phyloP scores from a whole-genome alignment of 2,797 vertebrate species.

The Taeniopygia guttata region DNA sequence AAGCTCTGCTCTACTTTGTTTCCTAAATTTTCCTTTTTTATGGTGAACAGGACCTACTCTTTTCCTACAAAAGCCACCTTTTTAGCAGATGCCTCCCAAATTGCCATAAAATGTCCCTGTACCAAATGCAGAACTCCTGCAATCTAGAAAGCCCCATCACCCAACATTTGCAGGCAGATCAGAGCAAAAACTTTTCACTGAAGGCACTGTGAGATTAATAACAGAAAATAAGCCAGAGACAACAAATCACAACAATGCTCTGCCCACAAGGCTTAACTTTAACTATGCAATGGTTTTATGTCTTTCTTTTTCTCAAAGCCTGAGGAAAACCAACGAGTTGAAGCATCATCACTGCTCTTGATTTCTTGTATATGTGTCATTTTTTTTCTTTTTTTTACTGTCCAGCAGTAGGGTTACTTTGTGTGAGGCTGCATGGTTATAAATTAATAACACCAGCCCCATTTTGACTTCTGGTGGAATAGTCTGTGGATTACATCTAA shows the following conservation, averaged over 20 bases:
- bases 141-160: neutral
- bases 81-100: neutral
- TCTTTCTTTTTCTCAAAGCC: neutral
- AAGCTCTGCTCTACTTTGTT: neutral
- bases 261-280: conserved; percentile 16
- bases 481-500: neutral
- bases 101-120: neutral
- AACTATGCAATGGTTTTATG: neutral
- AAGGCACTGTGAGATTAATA: neutral
- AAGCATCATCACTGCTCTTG: neutral
- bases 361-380: neutral
- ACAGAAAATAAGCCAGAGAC: neutral
- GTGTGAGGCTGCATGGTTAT: neutral
- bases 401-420: neutral
- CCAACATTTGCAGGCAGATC: neutral
- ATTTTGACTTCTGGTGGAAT: neutral
- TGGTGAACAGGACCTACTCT: neutral
- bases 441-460: neutral
- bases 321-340: neutral
- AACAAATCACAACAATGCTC: neutral
- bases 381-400: rapidly evolving
- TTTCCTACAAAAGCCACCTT: neutral
- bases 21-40: neutral
- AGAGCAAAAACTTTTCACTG: neutral
- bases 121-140: neutral